Evolutionary conservation across 2,113 vertebrate genomes (phyloP).

Genomic region (Probosciger aterrimus): DNA sequence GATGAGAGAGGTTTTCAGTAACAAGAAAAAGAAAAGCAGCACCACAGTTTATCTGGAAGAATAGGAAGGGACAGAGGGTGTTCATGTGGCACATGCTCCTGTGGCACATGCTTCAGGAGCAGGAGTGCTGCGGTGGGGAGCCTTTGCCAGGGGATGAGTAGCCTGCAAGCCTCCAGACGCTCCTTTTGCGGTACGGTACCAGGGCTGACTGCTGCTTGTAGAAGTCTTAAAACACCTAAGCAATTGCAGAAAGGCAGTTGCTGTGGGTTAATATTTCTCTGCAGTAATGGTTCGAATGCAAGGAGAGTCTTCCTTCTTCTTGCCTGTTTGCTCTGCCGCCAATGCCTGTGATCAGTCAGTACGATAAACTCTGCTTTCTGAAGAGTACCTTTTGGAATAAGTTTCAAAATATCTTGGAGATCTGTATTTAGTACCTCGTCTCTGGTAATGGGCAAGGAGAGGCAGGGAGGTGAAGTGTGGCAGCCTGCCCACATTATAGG

Average conservation of each 20-base stretch:
- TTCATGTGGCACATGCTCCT: accelerated
- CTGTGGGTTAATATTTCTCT: not conserved
- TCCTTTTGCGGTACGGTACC: not conserved
- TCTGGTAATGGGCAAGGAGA: not conserved
- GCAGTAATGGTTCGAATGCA: not conserved
- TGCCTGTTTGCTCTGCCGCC: not conserved
- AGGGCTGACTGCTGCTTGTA: not conserved
- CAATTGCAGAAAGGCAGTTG: not conserved
- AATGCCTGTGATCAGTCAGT: not conserved
- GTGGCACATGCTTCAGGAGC: accelerated
- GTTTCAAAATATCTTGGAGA: not conserved
- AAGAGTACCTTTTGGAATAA: not conserved
- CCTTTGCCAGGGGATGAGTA: not conserved
- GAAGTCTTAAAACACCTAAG: not conserved
- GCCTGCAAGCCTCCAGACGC: not conserved
- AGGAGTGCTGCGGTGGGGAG: accelerated
- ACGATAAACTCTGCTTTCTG: not conserved
- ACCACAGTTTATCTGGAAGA: accelerated
- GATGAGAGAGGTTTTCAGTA: not conserved
- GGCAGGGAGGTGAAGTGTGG: not conserved
- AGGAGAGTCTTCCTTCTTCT: not conserved
- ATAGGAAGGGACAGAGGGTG: not conserved
- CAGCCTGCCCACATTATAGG: not conserved
- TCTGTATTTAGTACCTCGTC: not conserved
- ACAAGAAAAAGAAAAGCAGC: not conserved